A percentile compares a stretch with the other conserved stretches of the same genome.
These are phyloP conservation scores for Onychostoma macrolepis DNA, from an alignment of 2,113 vertebrate species.

Conservation along the genomic window DNA sequence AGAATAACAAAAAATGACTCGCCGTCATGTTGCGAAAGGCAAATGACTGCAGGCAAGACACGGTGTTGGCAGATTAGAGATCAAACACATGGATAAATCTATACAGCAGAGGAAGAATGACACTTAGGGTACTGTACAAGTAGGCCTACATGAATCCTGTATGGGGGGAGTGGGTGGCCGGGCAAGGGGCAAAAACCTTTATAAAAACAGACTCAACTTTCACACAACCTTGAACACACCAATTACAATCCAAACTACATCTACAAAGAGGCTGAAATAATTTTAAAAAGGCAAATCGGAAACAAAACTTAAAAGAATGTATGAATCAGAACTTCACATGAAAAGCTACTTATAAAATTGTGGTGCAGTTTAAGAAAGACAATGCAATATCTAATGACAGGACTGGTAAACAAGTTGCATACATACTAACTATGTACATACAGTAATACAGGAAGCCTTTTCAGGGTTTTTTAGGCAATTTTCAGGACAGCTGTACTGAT, in stretches of 20 bases:
- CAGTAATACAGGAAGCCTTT: constrained; percentile 61
- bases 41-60: constrained; percentile 42
- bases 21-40: background rate
- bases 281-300: background rate
- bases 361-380: constrained; percentile 63
- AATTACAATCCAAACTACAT: constrained; percentile 35
- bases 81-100: constrained; percentile 39
- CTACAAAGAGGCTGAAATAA: constrained; percentile 21
- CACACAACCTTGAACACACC: constrained; percentile 30
- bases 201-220: constrained; percentile 21
- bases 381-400: constrained; percentile 61
- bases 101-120: constrained; percentile 40
- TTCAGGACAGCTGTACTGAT: constrained; percentile 57
- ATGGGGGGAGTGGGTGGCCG: background rate
- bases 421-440: constrained; percentile 75
- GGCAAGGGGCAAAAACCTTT: background rate
- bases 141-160: background rate
- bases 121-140: constrained; percentile 38
- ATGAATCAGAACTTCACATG: constrained; percentile 62
- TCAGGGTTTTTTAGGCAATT: constrained; percentile 50
- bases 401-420: constrained; percentile 62
- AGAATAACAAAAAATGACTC: background rate
- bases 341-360: constrained; percentile 73
- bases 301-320: constrained; percentile 45
- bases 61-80: constrained; percentile 20